Evolutionary conservation across 2,113 vertebrate genomes (phyloP).

Genomic region (Catharus minimus): DNA sequence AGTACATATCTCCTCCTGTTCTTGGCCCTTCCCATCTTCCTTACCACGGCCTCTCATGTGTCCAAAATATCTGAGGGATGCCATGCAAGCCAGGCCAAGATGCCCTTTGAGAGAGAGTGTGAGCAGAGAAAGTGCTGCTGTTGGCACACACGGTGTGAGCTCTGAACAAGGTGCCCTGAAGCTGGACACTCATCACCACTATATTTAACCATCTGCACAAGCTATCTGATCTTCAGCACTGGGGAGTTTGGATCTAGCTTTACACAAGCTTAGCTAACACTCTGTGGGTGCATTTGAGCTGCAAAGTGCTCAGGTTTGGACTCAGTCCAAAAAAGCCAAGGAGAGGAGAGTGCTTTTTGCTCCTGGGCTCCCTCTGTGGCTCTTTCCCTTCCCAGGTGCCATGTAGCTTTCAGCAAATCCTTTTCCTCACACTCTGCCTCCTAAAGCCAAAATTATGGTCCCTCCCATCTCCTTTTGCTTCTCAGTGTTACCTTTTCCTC

Average conservation of each 20-base stretch:
- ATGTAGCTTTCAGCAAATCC: background rate
- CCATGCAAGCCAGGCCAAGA: background rate
- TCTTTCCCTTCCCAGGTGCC: background rate
- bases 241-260: background rate
- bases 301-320: background rate
- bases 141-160: fast-evolving
- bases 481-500: background rate
- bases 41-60: background rate
- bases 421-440: background rate
- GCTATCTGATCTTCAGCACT: background rate
- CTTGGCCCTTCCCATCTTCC: background rate
- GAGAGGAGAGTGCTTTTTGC: fast-evolving
- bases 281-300: background rate
- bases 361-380: background rate
- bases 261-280: background rate
- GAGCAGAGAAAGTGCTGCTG: background rate
- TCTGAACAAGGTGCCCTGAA: background rate
- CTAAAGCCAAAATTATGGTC: background rate
- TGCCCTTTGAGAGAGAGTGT: background rate
- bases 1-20: background rate
- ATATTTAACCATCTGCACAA: background rate
- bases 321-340: background rate
- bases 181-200: background rate
- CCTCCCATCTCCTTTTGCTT: background rate
- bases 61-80: background rate